Evolutionary conservation across 2,113 vertebrate genomes (phyloP), one percentile per base, ranked within the genome.

Genomic region (Scomber scombrus): DNA sequence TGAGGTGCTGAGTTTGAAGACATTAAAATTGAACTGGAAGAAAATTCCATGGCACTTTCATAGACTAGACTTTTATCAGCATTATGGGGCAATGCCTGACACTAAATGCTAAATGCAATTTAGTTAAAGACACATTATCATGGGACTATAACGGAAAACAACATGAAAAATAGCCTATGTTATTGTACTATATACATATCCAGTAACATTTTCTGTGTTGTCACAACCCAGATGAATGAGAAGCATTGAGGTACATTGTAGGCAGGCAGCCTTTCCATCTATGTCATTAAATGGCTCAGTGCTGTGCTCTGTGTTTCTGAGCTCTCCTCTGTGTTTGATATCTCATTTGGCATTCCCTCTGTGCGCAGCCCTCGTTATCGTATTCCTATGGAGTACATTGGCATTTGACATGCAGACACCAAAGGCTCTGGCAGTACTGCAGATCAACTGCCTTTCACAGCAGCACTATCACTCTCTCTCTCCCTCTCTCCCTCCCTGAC

Each of bases 331-430:
- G 83, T 68, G 74, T 85, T 86, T 85, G 75, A 89, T 87, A 67
- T 79, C 85, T 89, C 84, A 91, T 92, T 91, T 91, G 73, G 65
- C 78, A 93, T 92, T 91, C 92, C 85, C 85, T 92, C 75, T 92
- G 84, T 83, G 85, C 11, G 3, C 71, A 58, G 67, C 64, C 82
- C 85, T 91, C 81, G 58, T 93, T 93, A 88, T 89, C 75, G 72
- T 90, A 90, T 93, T 93, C 86, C 86, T 87, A 85, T 82, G 80
- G 80, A 91, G 85, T 85, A 69, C 78, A 74, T 69, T 88, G 90
- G 69, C 86, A 78, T 89, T 91, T 93, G 88, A 92, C 89, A 90
- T 79, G 69, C 90, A 93, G 68, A 72, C 89, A 87, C 78, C 84
- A 85, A 89, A 85, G 85, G 81, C 85, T 88, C 64, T 71, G 49